Evolutionary conservation across 2,888 invertebrate species (phyloP).

Genomic region (Hermodice carunculata): DNA sequence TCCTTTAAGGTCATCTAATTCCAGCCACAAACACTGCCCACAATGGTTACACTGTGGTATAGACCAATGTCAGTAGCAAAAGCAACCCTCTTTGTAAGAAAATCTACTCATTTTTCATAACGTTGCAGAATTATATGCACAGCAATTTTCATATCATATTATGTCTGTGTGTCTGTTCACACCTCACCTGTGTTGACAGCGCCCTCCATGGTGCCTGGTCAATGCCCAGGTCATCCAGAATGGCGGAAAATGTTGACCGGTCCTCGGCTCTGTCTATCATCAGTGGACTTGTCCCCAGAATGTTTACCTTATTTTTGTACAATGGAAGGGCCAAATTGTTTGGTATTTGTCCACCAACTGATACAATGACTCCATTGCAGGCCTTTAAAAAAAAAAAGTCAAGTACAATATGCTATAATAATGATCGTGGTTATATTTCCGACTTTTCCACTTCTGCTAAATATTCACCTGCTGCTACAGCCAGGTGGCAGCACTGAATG

Average conservation of each 20-base stretch:
- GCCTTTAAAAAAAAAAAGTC: slow-evolving; percentile 33
- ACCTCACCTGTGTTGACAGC: slow-evolving; percentile 51
- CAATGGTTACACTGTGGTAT: too few relatives aligned
- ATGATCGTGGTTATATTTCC: neutral
- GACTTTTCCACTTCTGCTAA: neutral
- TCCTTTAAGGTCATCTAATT: too few relatives aligned
- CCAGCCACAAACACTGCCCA: too few relatives aligned
- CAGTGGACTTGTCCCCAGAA: slow-evolving; percentile 56
- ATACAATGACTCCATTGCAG: slow-evolving; percentile 53
- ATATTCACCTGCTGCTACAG: neutral
- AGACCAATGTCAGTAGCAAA: too few relatives aligned
- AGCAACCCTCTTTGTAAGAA: too few relatives aligned
- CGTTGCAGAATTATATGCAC: too few relatives aligned
- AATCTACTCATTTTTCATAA: too few relatives aligned
- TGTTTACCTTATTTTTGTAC: slow-evolving; percentile 46
- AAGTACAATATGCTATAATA: neutral
- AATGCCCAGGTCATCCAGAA: slow-evolving; percentile 54
- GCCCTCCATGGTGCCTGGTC: slow-evolving; percentile 58
- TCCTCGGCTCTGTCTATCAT: slow-evolving; percentile 62
- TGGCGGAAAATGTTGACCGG: slow-evolving; percentile 55
- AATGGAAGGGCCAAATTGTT: slow-evolving; percentile 64
- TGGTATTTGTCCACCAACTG: slow-evolving; percentile 63
- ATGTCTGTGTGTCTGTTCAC: too few relatives aligned
- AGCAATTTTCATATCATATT: too few relatives aligned
- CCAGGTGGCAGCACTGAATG: neutral